Percentiles rank a stretch among this genome's conserved stretches.
Conservation (phyloP, 2,888 invertebrate genomes). For the Cataglyphis livida region DNA sequence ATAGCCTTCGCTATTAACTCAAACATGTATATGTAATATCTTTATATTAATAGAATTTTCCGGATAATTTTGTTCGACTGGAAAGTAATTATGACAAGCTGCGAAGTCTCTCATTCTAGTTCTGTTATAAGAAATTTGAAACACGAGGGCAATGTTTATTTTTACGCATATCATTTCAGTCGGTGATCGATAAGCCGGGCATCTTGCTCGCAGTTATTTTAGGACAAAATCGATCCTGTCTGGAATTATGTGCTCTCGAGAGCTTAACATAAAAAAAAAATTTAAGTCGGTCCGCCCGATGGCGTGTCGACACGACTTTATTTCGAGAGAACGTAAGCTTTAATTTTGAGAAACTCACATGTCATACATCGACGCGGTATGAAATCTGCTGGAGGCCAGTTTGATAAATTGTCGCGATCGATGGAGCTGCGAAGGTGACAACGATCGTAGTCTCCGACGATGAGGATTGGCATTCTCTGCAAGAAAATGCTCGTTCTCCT, state of each 20-base stretch:
- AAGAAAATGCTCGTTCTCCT: constrained; percentile 37
- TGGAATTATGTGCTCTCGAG: constrained; percentile 20
- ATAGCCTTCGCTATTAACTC: neutral
- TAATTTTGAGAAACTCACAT: constrained; percentile 61
- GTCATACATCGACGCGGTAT: constrained; percentile 66
- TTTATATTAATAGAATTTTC: neutral
- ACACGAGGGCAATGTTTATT: neutral
- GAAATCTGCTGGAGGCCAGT: constrained; percentile 53
- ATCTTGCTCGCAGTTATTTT: constrained; percentile 45
- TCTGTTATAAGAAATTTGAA: neutral
- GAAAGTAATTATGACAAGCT: neutral
- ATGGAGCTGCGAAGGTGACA: constrained; percentile 69
- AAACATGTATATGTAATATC: neutral
- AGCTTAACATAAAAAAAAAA: neutral
- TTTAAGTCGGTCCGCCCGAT: neutral
- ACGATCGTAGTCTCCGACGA: constrained; percentile 69
- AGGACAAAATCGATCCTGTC: constrained; percentile 51
- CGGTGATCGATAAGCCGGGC: constrained; percentile 40
- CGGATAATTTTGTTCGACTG: neutral
- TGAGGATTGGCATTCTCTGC: constrained; percentile 56
- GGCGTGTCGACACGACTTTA: neutral
- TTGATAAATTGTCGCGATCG: constrained; percentile 52
- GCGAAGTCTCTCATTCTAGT: neutral
- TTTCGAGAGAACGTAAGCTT: neutral
- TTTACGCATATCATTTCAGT: constrained; percentile 27